A percentile compares a stretch with the other conserved stretches of the same genome.
Evolutionary conservation across 2,797 vertebrate species (phyloP).

Genomic region (Eleutherodactylus coqui): DNA sequence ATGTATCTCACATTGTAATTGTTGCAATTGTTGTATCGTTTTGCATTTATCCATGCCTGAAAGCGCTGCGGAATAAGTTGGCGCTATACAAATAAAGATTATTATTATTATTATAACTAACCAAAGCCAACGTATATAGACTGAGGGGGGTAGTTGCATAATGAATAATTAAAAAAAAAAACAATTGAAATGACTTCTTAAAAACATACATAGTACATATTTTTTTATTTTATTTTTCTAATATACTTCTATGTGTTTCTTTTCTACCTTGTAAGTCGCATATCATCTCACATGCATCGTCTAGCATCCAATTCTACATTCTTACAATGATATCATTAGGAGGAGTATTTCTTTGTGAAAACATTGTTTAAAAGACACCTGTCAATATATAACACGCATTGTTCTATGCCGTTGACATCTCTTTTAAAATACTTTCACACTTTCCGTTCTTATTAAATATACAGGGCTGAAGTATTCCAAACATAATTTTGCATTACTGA

Average conservation of each 20-base stretch:
- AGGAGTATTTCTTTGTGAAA: neutral
- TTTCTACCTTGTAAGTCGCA: neutral
- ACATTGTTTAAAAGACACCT: neutral
- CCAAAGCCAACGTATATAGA: no score
- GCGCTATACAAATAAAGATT: no score
- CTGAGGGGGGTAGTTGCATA: no score
- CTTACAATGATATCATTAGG: neutral
- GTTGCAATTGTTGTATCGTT: no score
- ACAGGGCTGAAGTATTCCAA: slow-evolving; percentile 21
- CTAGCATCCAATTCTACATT: neutral
- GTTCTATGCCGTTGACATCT: slow-evolving; percentile 12
- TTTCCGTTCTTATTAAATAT: slow-evolving; percentile 38
- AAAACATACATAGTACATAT: no score
- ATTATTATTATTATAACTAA: no score
- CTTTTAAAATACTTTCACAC: slow-evolving; percentile 23
- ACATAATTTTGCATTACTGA: slow-evolving; percentile 48
- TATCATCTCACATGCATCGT: neutral
- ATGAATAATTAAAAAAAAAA: no score
- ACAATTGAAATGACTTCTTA: no score
- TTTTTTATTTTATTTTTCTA: neutral
- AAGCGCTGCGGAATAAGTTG: no score
- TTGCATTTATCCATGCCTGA: no score
- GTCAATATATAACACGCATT: neutral
- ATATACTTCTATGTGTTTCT: neutral
- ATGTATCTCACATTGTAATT: no score